Percentiles rank a stretch among this genome's conserved stretches.
Evolutionary conservation across 2,797 vertebrate species (phyloP).

Genomic region (Carcharodon carcharias): DNA sequence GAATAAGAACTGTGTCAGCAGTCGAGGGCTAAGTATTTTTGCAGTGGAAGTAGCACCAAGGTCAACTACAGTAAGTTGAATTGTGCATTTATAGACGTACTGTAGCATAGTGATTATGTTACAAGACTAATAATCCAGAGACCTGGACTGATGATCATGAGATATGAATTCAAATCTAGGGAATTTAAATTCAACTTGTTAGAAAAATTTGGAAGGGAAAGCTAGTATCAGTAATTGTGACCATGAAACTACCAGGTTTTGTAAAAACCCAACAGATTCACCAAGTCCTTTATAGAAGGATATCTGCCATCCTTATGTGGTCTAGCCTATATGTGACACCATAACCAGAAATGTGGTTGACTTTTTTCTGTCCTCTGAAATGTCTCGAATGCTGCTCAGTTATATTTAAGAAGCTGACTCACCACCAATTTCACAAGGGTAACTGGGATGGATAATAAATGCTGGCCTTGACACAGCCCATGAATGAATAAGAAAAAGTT

Average conservation of each 20-base stretch:
- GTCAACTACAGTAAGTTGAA: slow-evolving; percentile 67
- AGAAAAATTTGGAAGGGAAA: neutral
- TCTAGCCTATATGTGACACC: too few species aligned
- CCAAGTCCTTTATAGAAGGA: too few species aligned
- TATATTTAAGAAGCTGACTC: too few species aligned
- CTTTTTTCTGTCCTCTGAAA: too few species aligned
- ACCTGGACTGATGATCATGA: neutral
- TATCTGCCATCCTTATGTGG: neutral
- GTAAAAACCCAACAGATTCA: too few species aligned
- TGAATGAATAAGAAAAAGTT: too few species aligned
- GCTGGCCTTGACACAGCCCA: too few species aligned
- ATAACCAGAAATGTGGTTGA: too few species aligned
- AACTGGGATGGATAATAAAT: too few species aligned
- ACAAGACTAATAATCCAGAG: neutral
- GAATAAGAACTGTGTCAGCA: slow-evolving; percentile 79
- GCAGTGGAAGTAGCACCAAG: slow-evolving; percentile 83
- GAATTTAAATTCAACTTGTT: too few species aligned
- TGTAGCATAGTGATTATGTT: neutral
- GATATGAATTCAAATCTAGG: neutral
- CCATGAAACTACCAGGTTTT: neutral
- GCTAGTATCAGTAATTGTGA: neutral
- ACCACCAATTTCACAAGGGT: too few species aligned
- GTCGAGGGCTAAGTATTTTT: slow-evolving; percentile 72
- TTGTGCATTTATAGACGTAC: neutral
- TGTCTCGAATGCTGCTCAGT: too few species aligned